phyloP scores from a whole-genome alignment of 2,113 vertebrate species.

The Dromas ardeola region DNA sequence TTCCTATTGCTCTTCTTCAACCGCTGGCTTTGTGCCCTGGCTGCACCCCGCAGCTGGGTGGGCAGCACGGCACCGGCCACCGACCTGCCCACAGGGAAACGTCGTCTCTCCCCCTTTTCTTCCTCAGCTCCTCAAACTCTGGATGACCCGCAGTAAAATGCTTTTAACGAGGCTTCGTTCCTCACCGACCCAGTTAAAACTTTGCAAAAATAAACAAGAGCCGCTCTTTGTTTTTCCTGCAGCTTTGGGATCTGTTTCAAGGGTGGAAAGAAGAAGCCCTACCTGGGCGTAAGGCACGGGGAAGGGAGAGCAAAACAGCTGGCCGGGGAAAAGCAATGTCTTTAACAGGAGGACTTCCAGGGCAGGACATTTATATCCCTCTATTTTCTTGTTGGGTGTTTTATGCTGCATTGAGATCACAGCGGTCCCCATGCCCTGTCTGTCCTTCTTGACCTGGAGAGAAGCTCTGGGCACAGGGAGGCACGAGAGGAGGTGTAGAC shows the following conservation, averaged over 20 bases:
- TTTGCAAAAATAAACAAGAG: constrained; percentile 71
- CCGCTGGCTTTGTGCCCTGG: not conserved
- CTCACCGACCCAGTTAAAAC: constrained; percentile 41
- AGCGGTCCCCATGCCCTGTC: not conserved
- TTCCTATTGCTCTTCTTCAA: not conserved
- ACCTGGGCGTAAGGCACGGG: not conserved
- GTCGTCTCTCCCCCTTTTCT: not conserved
- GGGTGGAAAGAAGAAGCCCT: not conserved
- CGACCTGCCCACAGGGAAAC: not conserved
- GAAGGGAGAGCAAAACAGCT: not conserved
- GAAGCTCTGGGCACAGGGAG: accelerated
- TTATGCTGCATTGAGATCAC: not conserved
- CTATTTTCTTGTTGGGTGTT: not conserved
- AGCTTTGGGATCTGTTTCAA: not conserved
- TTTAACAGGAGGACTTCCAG: not conserved
- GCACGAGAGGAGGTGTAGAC: accelerated
- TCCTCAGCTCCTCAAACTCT: constrained; percentile 68
- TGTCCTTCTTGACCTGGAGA: not conserved
- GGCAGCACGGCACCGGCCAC: not conserved
- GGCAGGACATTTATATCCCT: not conserved
- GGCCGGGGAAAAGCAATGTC: not conserved
- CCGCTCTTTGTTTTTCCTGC: not conserved
- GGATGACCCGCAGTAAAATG: constrained; percentile 72
- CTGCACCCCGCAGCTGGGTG: not conserved
- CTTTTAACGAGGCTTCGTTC: constrained; percentile 70